Conservation (phyloP, 2,113 vertebrate genomes). For the Muntiacus muntjak region DNA sequence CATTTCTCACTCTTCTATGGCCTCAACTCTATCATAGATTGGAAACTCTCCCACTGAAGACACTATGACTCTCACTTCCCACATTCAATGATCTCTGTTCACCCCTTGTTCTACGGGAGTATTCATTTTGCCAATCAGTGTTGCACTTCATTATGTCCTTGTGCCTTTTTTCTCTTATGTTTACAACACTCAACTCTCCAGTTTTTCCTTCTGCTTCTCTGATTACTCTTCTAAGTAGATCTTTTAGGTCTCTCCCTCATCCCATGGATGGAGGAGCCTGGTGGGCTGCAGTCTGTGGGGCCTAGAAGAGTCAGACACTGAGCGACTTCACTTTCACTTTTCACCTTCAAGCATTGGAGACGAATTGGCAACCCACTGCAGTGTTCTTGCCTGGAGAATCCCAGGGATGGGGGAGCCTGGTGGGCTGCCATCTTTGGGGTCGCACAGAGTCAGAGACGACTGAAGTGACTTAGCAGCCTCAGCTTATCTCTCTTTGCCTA, state of each 20-base stretch:
- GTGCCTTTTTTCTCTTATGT: background rate
- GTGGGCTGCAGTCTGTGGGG: no score
- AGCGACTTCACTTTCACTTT: no score
- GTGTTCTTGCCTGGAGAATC: no score
- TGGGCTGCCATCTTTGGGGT: no score
- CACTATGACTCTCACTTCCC: background rate
- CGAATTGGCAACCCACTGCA: no score
- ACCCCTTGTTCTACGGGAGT: background rate
- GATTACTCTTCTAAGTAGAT: background rate
- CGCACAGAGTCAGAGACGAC: no score
- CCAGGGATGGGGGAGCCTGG: background rate
- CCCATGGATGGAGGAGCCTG: background rate
- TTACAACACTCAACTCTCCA: background rate
- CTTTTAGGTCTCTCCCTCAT: background rate
- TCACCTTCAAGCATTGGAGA: no score
- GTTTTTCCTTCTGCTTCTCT: background rate
- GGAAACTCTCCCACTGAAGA: background rate
- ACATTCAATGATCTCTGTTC: background rate
- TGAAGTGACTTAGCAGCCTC: no score
- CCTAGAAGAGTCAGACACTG: no score
- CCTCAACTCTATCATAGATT: background rate
- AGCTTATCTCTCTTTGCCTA: background rate
- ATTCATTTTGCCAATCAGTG: background rate
- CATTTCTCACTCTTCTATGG: background rate
- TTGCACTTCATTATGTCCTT: background rate